Evolutionary conservation across 2,113 vertebrate species (phyloP).

Genomic region (Otocyon megalotis): DNA sequence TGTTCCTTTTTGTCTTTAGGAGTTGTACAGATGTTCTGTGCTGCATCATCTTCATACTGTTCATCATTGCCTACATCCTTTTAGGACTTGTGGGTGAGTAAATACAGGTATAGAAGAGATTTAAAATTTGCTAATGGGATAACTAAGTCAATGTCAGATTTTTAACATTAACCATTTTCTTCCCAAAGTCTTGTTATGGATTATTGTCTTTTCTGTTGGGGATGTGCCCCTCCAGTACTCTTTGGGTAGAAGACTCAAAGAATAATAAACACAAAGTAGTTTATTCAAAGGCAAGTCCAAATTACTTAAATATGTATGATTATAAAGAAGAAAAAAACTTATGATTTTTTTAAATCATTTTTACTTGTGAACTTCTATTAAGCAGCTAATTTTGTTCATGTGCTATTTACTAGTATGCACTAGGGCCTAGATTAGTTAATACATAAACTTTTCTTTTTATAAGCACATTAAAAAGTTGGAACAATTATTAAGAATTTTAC

Average conservation of each 20-base stretch:
- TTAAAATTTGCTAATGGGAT: slow-evolving; percentile 25
- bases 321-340: background rate
- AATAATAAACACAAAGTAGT: slow-evolving; percentile 50
- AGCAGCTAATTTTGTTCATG: slow-evolving; percentile 2
- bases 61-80: slow-evolving; percentile 94
- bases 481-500: background rate
- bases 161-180: slow-evolving; percentile 53
- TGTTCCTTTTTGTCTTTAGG: slow-evolving; percentile 87
- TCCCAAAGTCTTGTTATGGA: slow-evolving; percentile 33
- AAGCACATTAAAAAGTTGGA: background rate
- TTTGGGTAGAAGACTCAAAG: background rate
- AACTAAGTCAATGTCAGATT: slow-evolving; percentile 15
- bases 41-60: slow-evolving; percentile 94
- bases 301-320: background rate
- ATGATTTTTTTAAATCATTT: background rate
- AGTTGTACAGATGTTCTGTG: slow-evolving; percentile 95
- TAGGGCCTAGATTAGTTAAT: background rate
- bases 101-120: background rate
- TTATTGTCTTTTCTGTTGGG: slow-evolving; percentile 27
- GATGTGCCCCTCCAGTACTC: slow-evolving; percentile 31
- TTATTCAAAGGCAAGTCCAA: background rate
- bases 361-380: slow-evolving; percentile 38
- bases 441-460: slow-evolving; percentile 13
- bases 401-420: background rate
- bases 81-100: slow-evolving; percentile 97